A percentile compares a stretch with the other conserved stretches of the same genome.
These are phyloP conservation scores for Halyomorpha halys DNA, from an alignment of 1,140 invertebrate genomes.

Conservation along the genomic window DNA sequence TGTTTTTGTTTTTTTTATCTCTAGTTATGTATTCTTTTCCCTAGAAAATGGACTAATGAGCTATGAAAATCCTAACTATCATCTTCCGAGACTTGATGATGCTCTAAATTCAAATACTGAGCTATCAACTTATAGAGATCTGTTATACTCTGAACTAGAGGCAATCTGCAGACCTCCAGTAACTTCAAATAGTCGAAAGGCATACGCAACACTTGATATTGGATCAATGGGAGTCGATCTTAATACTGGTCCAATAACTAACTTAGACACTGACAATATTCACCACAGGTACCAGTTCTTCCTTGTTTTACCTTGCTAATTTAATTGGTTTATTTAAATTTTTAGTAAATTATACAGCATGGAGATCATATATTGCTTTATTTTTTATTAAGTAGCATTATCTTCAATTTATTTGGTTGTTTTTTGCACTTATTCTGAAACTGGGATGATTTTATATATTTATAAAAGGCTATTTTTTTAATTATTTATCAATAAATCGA, in stretches of 20 bases:
- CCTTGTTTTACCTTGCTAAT: no score
- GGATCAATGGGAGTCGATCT: slow-evolving; percentile 62
- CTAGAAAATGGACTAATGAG: slow-evolving; percentile 77
- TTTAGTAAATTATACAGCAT: slow-evolving; percentile 20
- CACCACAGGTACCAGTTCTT: slow-evolving; percentile 25
- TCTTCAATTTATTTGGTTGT: no score
- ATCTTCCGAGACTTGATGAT: slow-evolving; percentile 63
- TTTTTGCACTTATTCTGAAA: no score
- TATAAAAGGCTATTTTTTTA: no score
- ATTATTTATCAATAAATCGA: no score
- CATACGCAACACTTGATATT: slow-evolving; percentile 53
- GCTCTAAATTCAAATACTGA: slow-evolving; percentile 63
- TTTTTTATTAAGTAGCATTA: not conserved
- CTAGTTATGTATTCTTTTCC: slow-evolving; percentile 32
- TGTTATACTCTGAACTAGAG: slow-evolving; percentile 50
- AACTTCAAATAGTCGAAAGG: slow-evolving; percentile 43
- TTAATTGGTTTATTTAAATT: no score
- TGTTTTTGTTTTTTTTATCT: slow-evolving; percentile 29
- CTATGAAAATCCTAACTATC: slow-evolving; percentile 80
- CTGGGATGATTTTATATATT: no score
- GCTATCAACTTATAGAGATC: slow-evolving; percentile 33
- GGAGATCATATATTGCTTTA: not conserved
- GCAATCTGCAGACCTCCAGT: slow-evolving; percentile 39
- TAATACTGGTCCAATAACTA: slow-evolving; percentile 47
- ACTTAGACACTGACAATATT: slow-evolving; percentile 41